Evolutionary conservation across 2,797 vertebrate genomes (phyloP).

Genomic region (Neosalanx taihuensis): DNA sequence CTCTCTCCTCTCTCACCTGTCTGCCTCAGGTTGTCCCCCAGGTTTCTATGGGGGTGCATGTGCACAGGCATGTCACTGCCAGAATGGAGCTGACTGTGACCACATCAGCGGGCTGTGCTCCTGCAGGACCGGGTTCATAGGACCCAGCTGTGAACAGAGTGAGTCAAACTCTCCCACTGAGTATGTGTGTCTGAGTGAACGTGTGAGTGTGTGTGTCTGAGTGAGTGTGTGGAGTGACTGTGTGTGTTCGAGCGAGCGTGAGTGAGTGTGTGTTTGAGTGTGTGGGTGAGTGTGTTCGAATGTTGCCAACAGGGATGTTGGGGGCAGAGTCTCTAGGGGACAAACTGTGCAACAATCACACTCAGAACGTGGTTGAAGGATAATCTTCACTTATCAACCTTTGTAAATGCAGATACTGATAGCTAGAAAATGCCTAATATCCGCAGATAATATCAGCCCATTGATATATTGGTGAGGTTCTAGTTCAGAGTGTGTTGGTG

Average conservation of each 20-base stretch:
- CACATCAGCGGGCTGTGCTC: constrained; percentile 87
- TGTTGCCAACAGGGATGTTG: not conserved
- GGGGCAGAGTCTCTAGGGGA: too few relatives aligned
- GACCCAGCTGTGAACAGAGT: constrained; percentile 95
- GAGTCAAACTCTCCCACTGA: constrained; percentile 55
- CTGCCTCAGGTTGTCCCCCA: constrained; percentile 82
- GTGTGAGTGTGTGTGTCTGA: constrained; percentile 1
- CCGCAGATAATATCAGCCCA: too few relatives aligned
- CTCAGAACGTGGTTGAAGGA: too few relatives aligned
- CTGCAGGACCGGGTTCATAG: constrained; percentile 93
- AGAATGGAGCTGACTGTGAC: constrained; percentile 95
- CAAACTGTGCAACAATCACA: too few relatives aligned
- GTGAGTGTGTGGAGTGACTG: not conserved
- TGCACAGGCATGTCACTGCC: constrained; percentile 91
- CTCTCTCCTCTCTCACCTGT: too few relatives aligned
- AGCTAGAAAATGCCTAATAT: too few relatives aligned
- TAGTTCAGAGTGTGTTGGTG: not conserved
- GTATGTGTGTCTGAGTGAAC: not conserved
- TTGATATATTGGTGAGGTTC: too few relatives aligned
- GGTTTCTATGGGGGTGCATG: constrained; percentile 91
- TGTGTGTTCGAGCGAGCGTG: not conserved
- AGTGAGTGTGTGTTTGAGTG: not conserved
- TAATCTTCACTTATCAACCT: too few relatives aligned
- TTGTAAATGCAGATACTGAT: too few relatives aligned
- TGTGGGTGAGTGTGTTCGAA: not conserved